phyloP scores from a whole-genome alignment of 2,113 vertebrate genomes.

The Ophthalmolycus amberensis region DNA sequence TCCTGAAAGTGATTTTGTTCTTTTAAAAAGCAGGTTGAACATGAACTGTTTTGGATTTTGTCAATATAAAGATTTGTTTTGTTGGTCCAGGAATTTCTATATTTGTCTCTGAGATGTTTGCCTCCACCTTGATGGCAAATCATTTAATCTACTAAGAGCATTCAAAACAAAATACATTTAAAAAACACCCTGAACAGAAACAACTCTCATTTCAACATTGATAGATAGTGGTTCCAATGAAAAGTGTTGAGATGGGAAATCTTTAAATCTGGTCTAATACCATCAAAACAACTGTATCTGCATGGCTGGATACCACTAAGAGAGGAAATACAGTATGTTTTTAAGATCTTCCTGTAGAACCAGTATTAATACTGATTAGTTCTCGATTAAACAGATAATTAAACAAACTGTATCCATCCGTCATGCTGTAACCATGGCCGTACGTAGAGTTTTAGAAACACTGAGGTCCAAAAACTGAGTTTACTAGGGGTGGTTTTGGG shows the following conservation, averaged over 20 bases:
- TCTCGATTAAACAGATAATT: slow-evolving; percentile 30
- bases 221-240: not conserved
- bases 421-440: slow-evolving; percentile 11
- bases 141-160: not conserved
- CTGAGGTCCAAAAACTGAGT: no score
- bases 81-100: not conserved
- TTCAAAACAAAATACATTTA: not conserved
- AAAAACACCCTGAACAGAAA: not conserved
- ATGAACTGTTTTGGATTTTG: not conserved
- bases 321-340: not conserved
- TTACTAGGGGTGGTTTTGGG: no score
- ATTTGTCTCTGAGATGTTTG: no score
- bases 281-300: not conserved
- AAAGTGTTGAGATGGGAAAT: not conserved
- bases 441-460: no score
- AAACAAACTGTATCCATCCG: not conserved
- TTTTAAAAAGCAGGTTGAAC: not conserved
- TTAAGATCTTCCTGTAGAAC: not conserved
- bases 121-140: not conserved
- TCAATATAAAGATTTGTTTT: not conserved
- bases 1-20: not conserved
- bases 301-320: not conserved
- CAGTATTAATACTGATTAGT: not conserved
- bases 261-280: not conserved
- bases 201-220: not conserved